These are phyloP conservation scores for Sebastes goodei DNA, from an alignment of 2,797 vertebrate species.

Conservation along the genomic window DNA sequence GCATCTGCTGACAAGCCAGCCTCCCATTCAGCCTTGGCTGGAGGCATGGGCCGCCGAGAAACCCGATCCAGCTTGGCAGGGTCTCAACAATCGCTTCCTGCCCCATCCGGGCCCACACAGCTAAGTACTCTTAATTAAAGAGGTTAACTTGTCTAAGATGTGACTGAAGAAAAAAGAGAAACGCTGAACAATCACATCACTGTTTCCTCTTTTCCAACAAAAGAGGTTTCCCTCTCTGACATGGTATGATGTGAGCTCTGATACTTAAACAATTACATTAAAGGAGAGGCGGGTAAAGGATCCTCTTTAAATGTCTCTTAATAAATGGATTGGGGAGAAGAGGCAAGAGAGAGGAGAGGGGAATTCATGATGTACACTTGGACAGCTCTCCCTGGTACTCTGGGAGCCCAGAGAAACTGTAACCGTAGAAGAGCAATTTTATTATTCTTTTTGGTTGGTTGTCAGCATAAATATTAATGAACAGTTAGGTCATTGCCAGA, in stretches of 20 bases:
- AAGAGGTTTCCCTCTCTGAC: constrained; percentile 72
- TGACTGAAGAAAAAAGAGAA: constrained; percentile 68
- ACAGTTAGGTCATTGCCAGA: constrained; percentile 80
- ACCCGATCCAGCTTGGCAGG: constrained; percentile 84
- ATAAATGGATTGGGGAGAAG: constrained; percentile 59
- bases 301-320: constrained; percentile 73
- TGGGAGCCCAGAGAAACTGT: constrained; percentile 57
- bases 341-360: constrained; percentile 32
- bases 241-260: constrained; percentile 71
- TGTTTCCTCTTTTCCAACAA: constrained; percentile 76
- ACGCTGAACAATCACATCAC: constrained; percentile 75
- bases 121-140: constrained; percentile 82
- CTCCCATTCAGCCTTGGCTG: constrained; percentile 85
- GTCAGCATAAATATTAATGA: constrained; percentile 85
- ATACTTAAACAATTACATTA: constrained; percentile 79
- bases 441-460: constrained; percentile 78
- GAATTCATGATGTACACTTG: constrained; percentile 59
- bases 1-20: constrained; percentile 88
- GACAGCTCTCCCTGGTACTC: constrained; percentile 49
- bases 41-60: constrained; percentile 78
- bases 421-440: constrained; percentile 72
- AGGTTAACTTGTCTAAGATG: constrained; percentile 86
- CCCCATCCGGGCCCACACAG: constrained; percentile 80
- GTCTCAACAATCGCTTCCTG: constrained; percentile 84
- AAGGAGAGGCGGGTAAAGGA: constrained; percentile 67